A percentile compares a stretch with the other conserved stretches of the same genome.
Conservation (phyloP, 2,797 vertebrate species). For the Chaunax sp. region DNA sequence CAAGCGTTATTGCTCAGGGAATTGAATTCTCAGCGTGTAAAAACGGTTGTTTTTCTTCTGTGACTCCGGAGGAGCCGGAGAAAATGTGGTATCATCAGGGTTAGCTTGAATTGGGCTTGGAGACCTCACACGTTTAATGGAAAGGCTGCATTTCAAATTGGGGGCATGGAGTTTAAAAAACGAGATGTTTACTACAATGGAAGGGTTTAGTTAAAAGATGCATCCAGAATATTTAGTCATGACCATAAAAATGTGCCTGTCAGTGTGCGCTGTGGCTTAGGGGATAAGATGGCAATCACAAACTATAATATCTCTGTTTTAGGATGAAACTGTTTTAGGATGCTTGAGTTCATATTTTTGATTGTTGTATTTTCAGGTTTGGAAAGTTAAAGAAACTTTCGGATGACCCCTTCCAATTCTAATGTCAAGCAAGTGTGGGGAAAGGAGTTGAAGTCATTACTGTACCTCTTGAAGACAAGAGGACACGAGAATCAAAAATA, state of each 20-base stretch:
- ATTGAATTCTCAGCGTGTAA: not conserved
- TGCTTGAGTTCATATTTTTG: too few relatives aligned
- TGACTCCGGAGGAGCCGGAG: not conserved
- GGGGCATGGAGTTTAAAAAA: not conserved
- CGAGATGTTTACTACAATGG: not conserved
- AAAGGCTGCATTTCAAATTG: not conserved
- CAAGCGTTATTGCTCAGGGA: not conserved
- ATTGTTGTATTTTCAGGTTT: too few relatives aligned
- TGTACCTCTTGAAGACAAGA: too few relatives aligned
- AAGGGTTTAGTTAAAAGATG: not conserved
- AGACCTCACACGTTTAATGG: not conserved
- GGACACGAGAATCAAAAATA: too few relatives aligned
- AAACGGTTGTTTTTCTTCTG: not conserved
- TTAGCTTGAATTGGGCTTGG: not conserved
- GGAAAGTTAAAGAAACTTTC: too few relatives aligned
- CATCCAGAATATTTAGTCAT: not conserved
- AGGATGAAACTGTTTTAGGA: too few relatives aligned
- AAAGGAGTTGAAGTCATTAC: too few relatives aligned
- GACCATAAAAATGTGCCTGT: not conserved
- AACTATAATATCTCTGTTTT: not conserved
- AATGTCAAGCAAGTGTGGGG: too few relatives aligned
- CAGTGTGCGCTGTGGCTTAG: too few relatives aligned
- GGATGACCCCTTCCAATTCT: too few relatives aligned
- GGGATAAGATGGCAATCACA: not conserved
- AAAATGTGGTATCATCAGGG: not conserved